Evolutionary conservation across 2,888 invertebrate species (phyloP), one percentile per base, ranked within the genome.

Genomic region (Cryptocheilus praepositus): DNA sequence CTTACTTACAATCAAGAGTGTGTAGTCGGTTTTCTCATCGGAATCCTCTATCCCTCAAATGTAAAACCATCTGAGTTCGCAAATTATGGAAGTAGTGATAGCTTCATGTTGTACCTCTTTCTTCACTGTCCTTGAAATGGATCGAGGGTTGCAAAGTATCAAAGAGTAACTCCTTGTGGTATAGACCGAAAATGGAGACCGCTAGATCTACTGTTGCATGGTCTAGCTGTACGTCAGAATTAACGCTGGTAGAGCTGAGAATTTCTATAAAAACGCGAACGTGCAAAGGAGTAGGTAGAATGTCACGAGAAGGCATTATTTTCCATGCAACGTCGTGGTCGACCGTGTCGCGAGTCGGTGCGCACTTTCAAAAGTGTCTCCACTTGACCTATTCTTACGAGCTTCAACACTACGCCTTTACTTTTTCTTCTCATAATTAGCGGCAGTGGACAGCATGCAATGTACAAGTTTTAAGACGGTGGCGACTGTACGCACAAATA

Each of bases 361-460:
- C 51, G 49, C 11, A 18, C 52, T 21, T 68, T 68, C 64, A 69
- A 60, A 69, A 64, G 61, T 61, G 19, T 46, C 51, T 56, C 62
- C 60, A 67, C 54, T 57, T 64, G 49, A 49, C 66, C 61, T 60
- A 64, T 74, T 72, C 69, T 56, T 22, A 19, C 55, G 25, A 61
- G 57, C 60, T 28, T 36, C 61, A 18, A 11, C 55, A 53, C 61
- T 57, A 21, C 68, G 55, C 22, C 64, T 61, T 55, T 60, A 44
- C 49, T 62, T 45, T 54, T 55, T 67, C 64, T 70, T 74, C 63
- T 67, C 44, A 53, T 65, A 74, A 74, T 74, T 74, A 73, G 70
- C 58, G 49, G 60, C 51, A 46, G 52, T 65, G 62, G 64, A 67
- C 58, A 58, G 59, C 21, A 36, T n/a, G 7, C 49, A 36, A 36